Conservation (phyloP, 2,888 invertebrate genomes). For the Trilocha varians region DNA sequence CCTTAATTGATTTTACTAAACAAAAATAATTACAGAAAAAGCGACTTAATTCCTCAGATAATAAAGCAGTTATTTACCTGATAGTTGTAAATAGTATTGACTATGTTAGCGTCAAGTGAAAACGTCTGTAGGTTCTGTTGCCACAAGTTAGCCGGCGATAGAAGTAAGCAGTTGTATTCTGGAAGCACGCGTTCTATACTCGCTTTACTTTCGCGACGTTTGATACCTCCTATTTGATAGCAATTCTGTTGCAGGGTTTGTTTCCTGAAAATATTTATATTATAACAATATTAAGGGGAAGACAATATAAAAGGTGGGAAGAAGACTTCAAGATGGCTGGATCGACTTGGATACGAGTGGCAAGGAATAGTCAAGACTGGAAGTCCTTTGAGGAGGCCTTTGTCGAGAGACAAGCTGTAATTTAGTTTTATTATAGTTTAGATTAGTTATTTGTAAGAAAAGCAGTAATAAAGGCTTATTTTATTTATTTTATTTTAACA, state of each 20-base stretch:
- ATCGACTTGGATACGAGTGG: no score
- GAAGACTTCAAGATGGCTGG: no score
- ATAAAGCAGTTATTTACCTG: slow-evolving; percentile 73
- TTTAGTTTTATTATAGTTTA: no score
- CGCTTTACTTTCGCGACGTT: slow-evolving; percentile 69
- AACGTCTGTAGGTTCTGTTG: slow-evolving; percentile 86
- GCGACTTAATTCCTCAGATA: neutral
- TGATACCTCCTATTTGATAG: slow-evolving; percentile 87
- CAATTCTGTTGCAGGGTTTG: slow-evolving; percentile 86
- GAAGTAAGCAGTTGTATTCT: slow-evolving; percentile 90
- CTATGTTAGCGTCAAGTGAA: slow-evolving; percentile 83
- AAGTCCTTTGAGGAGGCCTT: no score
- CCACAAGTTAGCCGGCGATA: slow-evolving; percentile 97
- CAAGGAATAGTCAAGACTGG: no score
- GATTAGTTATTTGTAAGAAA: no score
- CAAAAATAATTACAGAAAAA: no score
- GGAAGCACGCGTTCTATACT: slow-evolving; percentile 82
- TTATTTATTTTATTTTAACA: no score
- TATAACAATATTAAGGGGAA: neutral
- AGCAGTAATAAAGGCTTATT: no score
- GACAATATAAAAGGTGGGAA: no score
- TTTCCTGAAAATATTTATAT: slow-evolving; percentile 63
- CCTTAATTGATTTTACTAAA: no score
- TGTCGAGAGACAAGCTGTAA: no score
- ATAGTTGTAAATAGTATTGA: slow-evolving; percentile 86